Evolutionary conservation across 2,113 vertebrate species (phyloP).

Genomic region (Macroglossus sobrinus): DNA sequence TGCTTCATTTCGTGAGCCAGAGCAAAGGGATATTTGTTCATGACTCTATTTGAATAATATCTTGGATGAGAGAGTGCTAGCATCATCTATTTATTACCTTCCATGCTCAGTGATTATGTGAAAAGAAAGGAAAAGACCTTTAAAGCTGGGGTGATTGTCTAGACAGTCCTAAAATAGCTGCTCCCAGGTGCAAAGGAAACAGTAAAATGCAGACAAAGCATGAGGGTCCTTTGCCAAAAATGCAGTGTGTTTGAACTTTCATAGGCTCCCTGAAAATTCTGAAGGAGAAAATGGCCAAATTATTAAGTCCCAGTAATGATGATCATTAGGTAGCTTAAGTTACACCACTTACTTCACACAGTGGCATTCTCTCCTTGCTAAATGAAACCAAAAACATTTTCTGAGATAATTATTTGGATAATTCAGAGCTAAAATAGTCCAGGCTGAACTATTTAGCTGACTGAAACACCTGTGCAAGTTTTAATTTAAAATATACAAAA

Average conservation of each 20-base stretch:
- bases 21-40: neutral
- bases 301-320: neutral
- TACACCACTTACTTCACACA: neutral
- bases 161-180: conserved; percentile 73
- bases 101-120: conserved; percentile 34
- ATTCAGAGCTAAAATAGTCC: neutral
- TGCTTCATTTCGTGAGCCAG: neutral
- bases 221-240: conserved; percentile 63
- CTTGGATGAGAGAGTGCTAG: conserved; percentile 23
- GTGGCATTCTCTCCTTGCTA: neutral
- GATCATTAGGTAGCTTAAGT: neutral
- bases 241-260: conserved; percentile 27
- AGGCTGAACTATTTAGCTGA: neutral
- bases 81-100: conserved; percentile 56
- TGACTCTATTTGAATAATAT: conserved; percentile 7
- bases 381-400: neutral
- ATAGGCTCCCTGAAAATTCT: neutral
- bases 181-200: conserved; percentile 73
- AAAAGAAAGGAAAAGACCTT: conserved; percentile 73
- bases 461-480: neutral
- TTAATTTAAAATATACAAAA: conserved; percentile 41
- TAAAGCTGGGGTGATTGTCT: conserved; percentile 70
- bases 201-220: conserved; percentile 70
- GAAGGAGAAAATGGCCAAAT: conserved; percentile 20
- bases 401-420: conserved; percentile 18